Percentiles rank a stretch among this genome's conserved stretches.
phyloP scores from a whole-genome alignment of 2,797 vertebrate genomes.

The Sebastes miniatus region DNA sequence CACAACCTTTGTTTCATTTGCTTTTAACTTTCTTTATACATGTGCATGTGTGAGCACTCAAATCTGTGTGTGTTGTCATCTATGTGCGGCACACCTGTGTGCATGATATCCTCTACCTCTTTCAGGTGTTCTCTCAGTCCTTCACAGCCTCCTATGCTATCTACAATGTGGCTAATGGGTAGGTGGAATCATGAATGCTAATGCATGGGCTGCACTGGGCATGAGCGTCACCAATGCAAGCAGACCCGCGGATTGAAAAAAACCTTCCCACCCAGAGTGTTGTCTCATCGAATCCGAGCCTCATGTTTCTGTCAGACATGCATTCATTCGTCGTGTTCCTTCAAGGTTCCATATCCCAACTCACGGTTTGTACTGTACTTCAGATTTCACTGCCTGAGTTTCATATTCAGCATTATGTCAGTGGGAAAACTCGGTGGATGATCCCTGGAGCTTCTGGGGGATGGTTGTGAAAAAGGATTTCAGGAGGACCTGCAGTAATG shows the following conservation, averaged over 20 bases:
- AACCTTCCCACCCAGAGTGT: slow-evolving; percentile 40
- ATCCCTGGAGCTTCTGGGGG: slow-evolving; percentile 31
- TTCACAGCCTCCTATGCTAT: slow-evolving; percentile 87
- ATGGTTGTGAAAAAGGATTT: slow-evolving; percentile 34
- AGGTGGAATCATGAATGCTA: slow-evolving; percentile 80
- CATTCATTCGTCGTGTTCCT: slow-evolving; percentile 63
- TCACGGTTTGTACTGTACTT: slow-evolving; percentile 49
- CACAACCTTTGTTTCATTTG: slow-evolving; percentile 27
- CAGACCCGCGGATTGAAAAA: slow-evolving; percentile 53
- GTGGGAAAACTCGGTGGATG: slow-evolving; percentile 32
- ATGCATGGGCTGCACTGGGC: slow-evolving; percentile 83
- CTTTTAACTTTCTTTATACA: slow-evolving; percentile 21
- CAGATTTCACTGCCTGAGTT: slow-evolving; percentile 67
- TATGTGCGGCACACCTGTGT: slow-evolving; percentile 62
- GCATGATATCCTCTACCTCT: slow-evolving; percentile 81
- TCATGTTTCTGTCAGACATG: slow-evolving; percentile 65
- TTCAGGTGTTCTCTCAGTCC: slow-evolving; percentile 88
- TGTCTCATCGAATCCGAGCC: slow-evolving; percentile 61
- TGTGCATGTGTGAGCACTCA: slow-evolving; percentile 52
- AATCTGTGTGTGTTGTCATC: slow-evolving; percentile 54
- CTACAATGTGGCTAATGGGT: slow-evolving; percentile 86
- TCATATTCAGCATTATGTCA: slow-evolving; percentile 56
- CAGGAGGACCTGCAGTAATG: slow-evolving; percentile 27
- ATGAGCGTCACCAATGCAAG: slow-evolving; percentile 77
- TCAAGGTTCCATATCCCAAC: slow-evolving; percentile 41